Conservation (phyloP, 2,888 invertebrate species). For the Dorcus hopei region DNA sequence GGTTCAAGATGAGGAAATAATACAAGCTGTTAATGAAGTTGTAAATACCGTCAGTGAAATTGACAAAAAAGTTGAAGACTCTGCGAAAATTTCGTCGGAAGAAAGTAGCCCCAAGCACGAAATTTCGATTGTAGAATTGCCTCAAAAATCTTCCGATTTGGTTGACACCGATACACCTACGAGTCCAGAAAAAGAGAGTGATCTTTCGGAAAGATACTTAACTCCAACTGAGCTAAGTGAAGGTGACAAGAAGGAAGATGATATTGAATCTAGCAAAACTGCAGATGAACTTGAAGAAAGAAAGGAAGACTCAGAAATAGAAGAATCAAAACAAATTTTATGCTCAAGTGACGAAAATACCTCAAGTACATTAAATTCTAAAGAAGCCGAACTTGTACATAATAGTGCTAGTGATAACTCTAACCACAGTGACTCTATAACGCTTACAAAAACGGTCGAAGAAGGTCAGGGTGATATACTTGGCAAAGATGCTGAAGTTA, state of each 20-base stretch:
- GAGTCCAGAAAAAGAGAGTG: slow-evolving; percentile 60
- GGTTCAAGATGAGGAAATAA: slow-evolving; percentile 54
- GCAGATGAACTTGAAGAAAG: background rate
- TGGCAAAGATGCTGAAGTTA: slow-evolving; percentile 5
- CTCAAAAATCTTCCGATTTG: slow-evolving; percentile 24
- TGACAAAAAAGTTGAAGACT: slow-evolving; percentile 24
- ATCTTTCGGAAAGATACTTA: slow-evolving; percentile 66
- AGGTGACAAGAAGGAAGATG: slow-evolving; percentile 38
- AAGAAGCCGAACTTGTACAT: slow-evolving; percentile 22
- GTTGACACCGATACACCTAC: slow-evolving; percentile 40
- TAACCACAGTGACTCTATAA: background rate
- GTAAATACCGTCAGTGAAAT: slow-evolving; percentile 52
- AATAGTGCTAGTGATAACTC: slow-evolving; percentile 33
- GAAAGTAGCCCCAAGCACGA: slow-evolving; percentile 28
- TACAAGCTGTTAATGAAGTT: slow-evolving; percentile 54
- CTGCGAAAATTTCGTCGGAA: slow-evolving; percentile 17
- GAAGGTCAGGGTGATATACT: background rate
- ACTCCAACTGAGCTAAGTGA: slow-evolving; percentile 64
- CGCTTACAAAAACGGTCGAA: background rate
- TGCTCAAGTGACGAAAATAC: slow-evolving; percentile 23
- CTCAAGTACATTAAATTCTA: slow-evolving; percentile 17
- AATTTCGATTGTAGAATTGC: slow-evolving; percentile 16
- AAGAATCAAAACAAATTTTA: slow-evolving; percentile 14
- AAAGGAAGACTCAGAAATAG: slow-evolving; percentile 11
- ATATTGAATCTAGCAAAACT: slow-evolving; percentile 7